Evolutionary conservation across 2,113 vertebrate genomes (phyloP), one percentile per base, ranked within the genome.

Genomic region (Ceyx melanurus): DNA sequence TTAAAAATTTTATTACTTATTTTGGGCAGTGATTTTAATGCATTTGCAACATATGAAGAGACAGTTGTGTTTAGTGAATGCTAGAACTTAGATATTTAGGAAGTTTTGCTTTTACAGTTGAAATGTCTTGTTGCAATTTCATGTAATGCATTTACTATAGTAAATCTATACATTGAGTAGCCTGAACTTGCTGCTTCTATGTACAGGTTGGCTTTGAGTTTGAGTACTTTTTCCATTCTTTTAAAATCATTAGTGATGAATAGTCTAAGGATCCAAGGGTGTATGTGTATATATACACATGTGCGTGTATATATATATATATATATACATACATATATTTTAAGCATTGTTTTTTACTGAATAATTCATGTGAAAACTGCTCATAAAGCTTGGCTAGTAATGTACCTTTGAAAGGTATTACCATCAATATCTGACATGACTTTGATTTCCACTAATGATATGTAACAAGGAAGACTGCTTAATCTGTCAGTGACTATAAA

Each of bases 341-440:
- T 94, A 85, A 94, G 75, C 53, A 12, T 73, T 89, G 92, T 91
- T 93, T 50, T 84, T 90, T 3, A 1, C 83, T 96, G 94, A 95
- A 94, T 96, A 95, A 96, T 95, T 92, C 94, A 96, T 93, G 89
- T 85, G 87, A 91, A 89, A 94, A 48, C 91, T 92, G 75, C 64
- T 96, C 84, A 85, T 93, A 87, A 96, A 92, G 91, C 91, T 92
- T 82, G 84, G 84, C 82, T 86, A 74, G 89, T 92, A 92, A 94
- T 93, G 92, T 88, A 94, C 91, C 92, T 94, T 93, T 89, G 89
- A 85, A 96, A 95, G 87, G 94, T 94, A 96, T 95, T 96, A 35
- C 87, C 95, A 95, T 96, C 91, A 91, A 96, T 95, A 96, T 87
- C 91, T 96, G 94, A 83, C 89, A 86, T 57, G 89, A 23, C 82